Conservation (phyloP, 1,140 invertebrate species). For the Drosophila jambulina region DNA sequence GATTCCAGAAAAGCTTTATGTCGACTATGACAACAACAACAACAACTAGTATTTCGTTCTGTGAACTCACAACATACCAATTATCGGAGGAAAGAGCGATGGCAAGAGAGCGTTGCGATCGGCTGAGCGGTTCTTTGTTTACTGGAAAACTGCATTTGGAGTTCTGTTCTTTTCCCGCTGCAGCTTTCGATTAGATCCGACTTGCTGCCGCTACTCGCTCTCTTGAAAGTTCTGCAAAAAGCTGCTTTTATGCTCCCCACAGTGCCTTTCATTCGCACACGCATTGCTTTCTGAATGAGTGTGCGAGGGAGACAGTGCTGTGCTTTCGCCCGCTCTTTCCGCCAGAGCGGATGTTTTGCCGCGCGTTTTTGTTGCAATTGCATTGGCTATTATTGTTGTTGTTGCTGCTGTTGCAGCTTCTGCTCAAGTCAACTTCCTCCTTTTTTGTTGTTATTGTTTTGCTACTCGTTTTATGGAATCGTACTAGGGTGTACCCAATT, state of each 20-base stretch:
- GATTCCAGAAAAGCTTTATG: neutral
- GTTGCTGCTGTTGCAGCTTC: conserved; percentile 29
- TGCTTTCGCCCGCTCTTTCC: conserved; percentile 23
- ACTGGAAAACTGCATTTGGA: conserved; percentile 66
- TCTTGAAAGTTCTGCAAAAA: conserved; percentile 43
- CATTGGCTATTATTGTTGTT: conserved; percentile 37
- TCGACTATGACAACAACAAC: neutral
- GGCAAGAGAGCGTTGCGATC: conserved; percentile 63
- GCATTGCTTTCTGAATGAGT: neutral
- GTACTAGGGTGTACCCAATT: conserved; percentile 35
- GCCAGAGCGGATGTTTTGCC: conserved; percentile 61
- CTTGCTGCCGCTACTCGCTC: conserved; percentile 32
- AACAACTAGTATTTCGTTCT: neutral
- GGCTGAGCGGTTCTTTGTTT: conserved; percentile 77
- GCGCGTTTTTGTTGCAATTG: conserved; percentile 37
- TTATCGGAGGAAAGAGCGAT: conserved; percentile 5
- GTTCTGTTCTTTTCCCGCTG: conserved; percentile 66
- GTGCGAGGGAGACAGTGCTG: conserved; percentile 3
- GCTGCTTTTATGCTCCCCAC: conserved; percentile 47
- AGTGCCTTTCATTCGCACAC: conserved; percentile 7
- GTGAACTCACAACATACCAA: conserved; percentile 27
- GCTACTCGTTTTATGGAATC: conserved; percentile 9
- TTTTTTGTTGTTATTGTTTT: conserved; percentile 16
- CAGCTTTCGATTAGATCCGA: conserved; percentile 79
- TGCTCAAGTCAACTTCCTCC: conserved; percentile 35